Percentiles rank a stretch among this genome's conserved stretches.
phyloP scores from a whole-genome alignment of 2,113 vertebrate genomes.

The Rana temporaria region DNA sequence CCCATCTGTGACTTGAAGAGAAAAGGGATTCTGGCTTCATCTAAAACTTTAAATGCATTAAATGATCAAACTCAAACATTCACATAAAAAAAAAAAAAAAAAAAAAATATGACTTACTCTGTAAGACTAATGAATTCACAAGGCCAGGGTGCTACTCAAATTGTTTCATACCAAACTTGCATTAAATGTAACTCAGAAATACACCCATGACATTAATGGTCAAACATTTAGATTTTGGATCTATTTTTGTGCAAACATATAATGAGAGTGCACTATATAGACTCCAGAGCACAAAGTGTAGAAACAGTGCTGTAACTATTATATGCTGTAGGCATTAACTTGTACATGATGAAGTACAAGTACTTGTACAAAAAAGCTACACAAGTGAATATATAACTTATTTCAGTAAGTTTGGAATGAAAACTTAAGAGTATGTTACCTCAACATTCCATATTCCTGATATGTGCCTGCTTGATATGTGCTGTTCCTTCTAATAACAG shows the following conservation, averaged over 20 bases:
- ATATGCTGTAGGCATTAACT: too few species aligned
- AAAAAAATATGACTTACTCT: conserved; percentile 34
- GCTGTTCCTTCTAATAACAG: too few species aligned
- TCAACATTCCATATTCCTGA: too few species aligned
- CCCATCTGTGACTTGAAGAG: not conserved
- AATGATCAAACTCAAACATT: conserved; percentile 21
- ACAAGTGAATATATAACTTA: too few species aligned
- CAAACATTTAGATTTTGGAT: not conserved
- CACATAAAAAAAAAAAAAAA: conserved; percentile 22
- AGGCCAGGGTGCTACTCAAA: conserved; percentile 10
- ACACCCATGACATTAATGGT: not conserved
- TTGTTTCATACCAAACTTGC: not conserved
- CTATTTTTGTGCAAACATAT: not conserved
- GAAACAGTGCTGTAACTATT: too few species aligned
- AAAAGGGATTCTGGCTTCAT: conserved; percentile 13
- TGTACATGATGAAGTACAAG: too few species aligned
- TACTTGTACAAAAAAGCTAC: too few species aligned
- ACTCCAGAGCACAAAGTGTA: not conserved
- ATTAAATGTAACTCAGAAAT: not conserved
- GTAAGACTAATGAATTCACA: conserved; percentile 32
- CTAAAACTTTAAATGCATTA: conserved; percentile 34
- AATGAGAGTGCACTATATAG: not conserved
- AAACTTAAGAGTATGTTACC: too few species aligned
- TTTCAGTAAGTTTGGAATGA: too few species aligned
- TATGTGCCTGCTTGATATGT: too few species aligned